A percentile compares a stretch with the other conserved stretches of the same genome.
Conservation (phyloP, 2,797 vertebrate species). For the Mus minutoides region DNA sequence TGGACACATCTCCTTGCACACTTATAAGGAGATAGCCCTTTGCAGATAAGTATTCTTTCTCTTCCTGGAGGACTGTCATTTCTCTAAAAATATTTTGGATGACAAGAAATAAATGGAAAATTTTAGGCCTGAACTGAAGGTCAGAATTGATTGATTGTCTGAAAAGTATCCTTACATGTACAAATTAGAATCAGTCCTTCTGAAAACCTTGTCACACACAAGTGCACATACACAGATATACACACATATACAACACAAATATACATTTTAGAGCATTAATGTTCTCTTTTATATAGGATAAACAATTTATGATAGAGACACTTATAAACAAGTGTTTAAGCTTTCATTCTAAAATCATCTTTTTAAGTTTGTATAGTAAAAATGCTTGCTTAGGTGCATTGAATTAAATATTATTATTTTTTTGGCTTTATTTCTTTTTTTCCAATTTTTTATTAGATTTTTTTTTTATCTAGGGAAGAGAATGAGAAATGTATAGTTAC, state of each 20-base stretch:
- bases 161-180: conserved; percentile 46
- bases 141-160: conserved; percentile 77
- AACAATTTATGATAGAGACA: background rate
- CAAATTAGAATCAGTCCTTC: conserved; percentile 51
- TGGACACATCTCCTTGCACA: conserved; percentile 69
- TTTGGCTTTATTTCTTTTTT: too few relatives aligned
- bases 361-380: background rate
- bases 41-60: conserved; percentile 81
- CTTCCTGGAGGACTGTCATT: conserved; percentile 68
- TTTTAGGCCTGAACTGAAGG: conserved; percentile 76
- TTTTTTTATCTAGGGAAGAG: background rate
- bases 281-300: background rate
- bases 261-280: background rate
- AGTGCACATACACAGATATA: background rate
- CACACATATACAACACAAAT: background rate
- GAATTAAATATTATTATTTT: conserved; percentile 6
- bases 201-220: background rate
- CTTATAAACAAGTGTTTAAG: conserved; percentile 2
- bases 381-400: background rate
- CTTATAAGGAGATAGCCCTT: conserved; percentile 74
- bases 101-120: conserved; percentile 76
- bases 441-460: too few relatives aligned
- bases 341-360: background rate
- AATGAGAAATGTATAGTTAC: conserved; percentile 10
- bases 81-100: conserved; percentile 70